Base-by-base conservation (phyloP, 2,888 invertebrate genomes). In the Epinotia brunnichana region DNA sequence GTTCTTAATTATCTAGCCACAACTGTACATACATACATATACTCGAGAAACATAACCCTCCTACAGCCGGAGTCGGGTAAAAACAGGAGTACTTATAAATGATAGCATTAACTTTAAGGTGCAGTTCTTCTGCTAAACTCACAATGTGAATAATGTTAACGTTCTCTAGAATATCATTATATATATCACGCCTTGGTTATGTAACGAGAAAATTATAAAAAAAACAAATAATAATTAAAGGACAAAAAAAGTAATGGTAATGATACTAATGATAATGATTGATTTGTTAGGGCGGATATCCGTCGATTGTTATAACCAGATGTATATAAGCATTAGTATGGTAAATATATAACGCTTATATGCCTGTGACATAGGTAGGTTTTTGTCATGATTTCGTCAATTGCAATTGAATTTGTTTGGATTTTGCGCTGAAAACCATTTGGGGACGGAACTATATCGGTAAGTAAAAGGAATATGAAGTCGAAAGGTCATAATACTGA, bases 201-300 rank as follows among this genome's bases (percentile, higher is more conserved):
- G 64, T 81, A 81, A 83, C 77, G 77, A 69, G 75, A 87, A 88
- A 84, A 83, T 81, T 80, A 72, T 78, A 87, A 88, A 89, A 89
- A 89, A 85, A 83, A 61, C 74, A 85, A 83, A 89, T 84, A 77
- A 80, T 73, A 76, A 79, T 80, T 84, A 87, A 88, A 81, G 77
- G 77, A 81, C 80, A 79, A 88, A 85, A 88, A 87, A 88, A 87
- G 69, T 79, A 74, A 81, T 83, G 35, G 77, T 84, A n/a, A 48
- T n/a, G n/a, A n/a, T n/a, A n/a, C n/a, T n/a, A n/a, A n/a, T n/a
- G n/a, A n/a, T 48, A 48, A 13, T 83, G 70, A 78, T 78, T 83
- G 76, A 81, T 84, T 84, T 87, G 84, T 83, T 84, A 81, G 70
- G 73, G 77, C 77, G 76, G 81, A 74, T 77, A 24, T 60, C 57